Conservation (phyloP, 2,797 vertebrate genomes). For the Gambelia wislizenii region DNA sequence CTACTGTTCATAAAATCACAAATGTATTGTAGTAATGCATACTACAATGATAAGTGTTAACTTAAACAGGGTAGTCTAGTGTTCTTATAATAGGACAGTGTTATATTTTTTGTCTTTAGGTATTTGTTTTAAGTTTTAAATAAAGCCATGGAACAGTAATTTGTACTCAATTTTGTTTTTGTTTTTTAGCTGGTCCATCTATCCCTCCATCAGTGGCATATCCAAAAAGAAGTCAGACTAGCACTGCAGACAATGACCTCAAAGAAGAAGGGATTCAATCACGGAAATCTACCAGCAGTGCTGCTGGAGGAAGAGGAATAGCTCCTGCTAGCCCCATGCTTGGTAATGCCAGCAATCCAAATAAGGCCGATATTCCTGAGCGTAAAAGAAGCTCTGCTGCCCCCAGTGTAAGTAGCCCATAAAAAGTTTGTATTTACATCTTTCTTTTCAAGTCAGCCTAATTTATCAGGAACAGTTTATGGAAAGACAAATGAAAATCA, state of each 20-base stretch:
- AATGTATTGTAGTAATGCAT: too few species aligned
- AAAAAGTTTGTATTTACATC: background rate
- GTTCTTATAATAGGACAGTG: background rate
- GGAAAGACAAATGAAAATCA: background rate
- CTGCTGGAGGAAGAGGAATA: constrained; percentile 84
- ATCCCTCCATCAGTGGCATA: constrained; percentile 86
- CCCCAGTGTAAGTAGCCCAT: constrained; percentile 87
- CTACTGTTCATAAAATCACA: background rate
- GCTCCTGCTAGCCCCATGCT: constrained; percentile 92
- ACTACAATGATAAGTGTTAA: background rate
- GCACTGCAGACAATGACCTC: constrained; percentile 86
- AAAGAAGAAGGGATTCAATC: constrained; percentile 90
- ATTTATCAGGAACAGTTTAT: background rate
- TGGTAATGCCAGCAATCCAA: constrained; percentile 96
- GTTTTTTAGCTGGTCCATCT: constrained; percentile 87
- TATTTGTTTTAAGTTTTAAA: background rate
- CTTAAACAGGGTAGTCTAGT: background rate
- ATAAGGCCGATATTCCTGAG: constrained; percentile 98
- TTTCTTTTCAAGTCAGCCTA: background rate
- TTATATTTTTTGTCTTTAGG: background rate
- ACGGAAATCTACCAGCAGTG: constrained; percentile 85
- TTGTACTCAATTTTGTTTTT: background rate
- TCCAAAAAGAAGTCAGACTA: constrained; percentile 94
- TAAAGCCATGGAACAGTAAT: background rate
- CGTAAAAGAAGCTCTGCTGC: constrained; percentile 90